Conservation (phyloP, 2,797 vertebrate genomes). For the Liasis olivaceus region DNA sequence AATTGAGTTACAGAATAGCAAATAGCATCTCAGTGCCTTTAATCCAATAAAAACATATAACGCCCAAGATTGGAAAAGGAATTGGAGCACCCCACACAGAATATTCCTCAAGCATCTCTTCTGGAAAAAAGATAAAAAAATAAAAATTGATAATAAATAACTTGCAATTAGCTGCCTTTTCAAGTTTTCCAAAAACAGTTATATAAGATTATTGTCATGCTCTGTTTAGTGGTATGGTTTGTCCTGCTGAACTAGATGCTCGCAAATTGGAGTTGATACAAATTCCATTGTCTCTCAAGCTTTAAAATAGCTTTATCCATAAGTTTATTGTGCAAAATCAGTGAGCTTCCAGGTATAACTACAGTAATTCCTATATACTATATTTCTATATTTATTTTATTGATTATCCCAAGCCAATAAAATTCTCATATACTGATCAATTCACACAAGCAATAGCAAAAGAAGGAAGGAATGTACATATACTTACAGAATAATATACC, state of each 20-base stretch:
- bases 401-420: neutral
- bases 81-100: neutral
- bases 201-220: neutral
- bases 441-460: neutral
- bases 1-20: neutral
- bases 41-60: neutral
- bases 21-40: neutral
- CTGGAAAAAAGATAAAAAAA: neutral
- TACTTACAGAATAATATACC: neutral
- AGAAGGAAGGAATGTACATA: neutral
- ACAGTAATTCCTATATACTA: neutral
- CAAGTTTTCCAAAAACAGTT: neutral
- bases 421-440: neutral
- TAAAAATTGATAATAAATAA: neutral
- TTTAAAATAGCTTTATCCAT: neutral
- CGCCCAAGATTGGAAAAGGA: neutral
- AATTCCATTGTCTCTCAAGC: neutral
- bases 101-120: neutral
- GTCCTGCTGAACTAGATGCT: neutral
- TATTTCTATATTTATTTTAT: neutral
- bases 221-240: neutral
- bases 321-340: neutral
- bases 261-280: neutral
- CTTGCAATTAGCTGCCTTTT: neutral
- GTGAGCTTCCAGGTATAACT: neutral